Conservation (phyloP, 2,888 invertebrate genomes). For the Hemithea aestivaria region DNA sequence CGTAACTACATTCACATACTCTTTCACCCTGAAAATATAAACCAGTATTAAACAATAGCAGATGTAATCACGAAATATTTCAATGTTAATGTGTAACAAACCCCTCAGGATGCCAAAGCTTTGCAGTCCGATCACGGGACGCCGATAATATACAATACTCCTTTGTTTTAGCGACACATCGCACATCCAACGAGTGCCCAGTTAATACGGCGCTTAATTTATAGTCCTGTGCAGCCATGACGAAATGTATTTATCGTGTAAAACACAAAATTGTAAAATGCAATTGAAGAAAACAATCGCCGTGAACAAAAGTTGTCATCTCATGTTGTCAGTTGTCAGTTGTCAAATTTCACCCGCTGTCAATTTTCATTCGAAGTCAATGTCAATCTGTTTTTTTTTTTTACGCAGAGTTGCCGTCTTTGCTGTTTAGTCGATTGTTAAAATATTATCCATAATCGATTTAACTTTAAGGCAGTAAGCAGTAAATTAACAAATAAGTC, state of each 20-base stretch:
- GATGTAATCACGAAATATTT: not conserved
- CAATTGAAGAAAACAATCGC: conserved; percentile 37
- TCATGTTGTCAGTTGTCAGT: conserved; percentile 41
- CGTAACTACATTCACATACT: conserved; percentile 82
- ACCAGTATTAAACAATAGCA: conserved; percentile 9
- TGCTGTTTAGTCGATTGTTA: too few species aligned
- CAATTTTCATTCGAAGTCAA: not conserved
- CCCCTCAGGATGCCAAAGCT: conserved; percentile 91
- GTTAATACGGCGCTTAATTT: conserved; percentile 87
- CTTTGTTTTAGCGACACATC: conserved; percentile 83
- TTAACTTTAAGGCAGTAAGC: too few species aligned
- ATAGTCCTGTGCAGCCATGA: conserved; percentile 80
- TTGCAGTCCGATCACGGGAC: conserved; percentile 92
- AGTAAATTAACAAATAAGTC: too few species aligned
- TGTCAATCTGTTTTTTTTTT: conserved; percentile 1
- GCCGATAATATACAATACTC: conserved; percentile 90
- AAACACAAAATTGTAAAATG: conserved; percentile 26
- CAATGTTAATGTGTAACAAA: conserved; percentile 45
- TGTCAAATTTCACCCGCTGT: conserved; percentile 3
- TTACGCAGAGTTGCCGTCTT: too few species aligned
- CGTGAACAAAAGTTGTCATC: conserved; percentile 56
- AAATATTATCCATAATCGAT: too few species aligned
- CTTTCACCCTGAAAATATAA: conserved; percentile 68
- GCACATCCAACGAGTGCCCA: conserved; percentile 92
- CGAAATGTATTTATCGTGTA: conserved; percentile 25